Evolutionary conservation across 2,113 vertebrate species (phyloP).

Genomic region (Athene noctua): DNA sequence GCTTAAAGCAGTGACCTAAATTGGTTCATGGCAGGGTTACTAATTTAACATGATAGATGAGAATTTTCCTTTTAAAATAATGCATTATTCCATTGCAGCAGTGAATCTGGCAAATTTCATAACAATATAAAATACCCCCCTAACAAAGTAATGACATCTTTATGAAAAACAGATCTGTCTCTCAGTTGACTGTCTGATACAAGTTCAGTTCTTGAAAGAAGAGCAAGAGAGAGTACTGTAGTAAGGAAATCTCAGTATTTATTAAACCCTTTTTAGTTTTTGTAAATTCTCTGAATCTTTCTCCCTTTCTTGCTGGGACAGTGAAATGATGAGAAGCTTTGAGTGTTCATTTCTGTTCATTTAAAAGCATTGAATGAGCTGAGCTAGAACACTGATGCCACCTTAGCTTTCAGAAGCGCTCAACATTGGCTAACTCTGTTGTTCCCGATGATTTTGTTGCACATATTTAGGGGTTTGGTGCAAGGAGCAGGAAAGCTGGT

Average conservation of each 20-base stretch:
- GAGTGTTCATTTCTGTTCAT: background rate
- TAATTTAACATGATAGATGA: background rate
- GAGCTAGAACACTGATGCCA: background rate
- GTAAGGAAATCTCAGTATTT: background rate
- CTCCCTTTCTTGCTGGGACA: background rate
- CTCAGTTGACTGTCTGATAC: background rate
- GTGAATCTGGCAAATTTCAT: background rate
- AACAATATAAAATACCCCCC: background rate
- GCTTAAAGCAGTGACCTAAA: background rate
- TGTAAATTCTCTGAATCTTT: background rate
- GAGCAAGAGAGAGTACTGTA: background rate
- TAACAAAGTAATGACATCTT: background rate
- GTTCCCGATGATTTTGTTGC: background rate
- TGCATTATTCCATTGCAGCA: background rate
- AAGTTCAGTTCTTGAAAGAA: background rate
- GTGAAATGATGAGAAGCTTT: background rate
- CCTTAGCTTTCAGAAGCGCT: background rate
- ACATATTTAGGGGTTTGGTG: background rate
- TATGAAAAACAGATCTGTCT: background rate
- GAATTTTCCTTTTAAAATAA: background rate
- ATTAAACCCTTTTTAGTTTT: background rate
- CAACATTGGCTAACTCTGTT: background rate
- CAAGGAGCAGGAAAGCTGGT: background rate
- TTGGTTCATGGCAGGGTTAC: background rate
- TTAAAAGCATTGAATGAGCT: background rate